Evolutionary conservation across 2,113 vertebrate species (phyloP), one percentile per base, ranked within the genome.

Genomic region (Barnardius zonarius): DNA sequence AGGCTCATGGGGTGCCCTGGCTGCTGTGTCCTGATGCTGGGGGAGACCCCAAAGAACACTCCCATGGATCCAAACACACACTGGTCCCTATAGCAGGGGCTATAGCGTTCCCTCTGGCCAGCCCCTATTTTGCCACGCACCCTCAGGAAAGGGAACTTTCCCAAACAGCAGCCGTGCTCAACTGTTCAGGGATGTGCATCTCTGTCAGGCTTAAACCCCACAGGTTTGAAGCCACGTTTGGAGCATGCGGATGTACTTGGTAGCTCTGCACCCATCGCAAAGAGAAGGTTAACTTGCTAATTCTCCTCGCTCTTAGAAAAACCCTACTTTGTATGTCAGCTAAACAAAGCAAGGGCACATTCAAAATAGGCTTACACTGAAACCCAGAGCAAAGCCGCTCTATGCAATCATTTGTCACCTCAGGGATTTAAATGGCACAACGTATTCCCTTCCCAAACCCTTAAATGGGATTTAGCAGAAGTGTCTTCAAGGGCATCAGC

Each of bases 1-100:
- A 1, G n/a, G 44, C 28, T 62, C 67, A 28, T 0, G 4, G 39
- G 39, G 10, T 66, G 33, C 20, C 73, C 16, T 67, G 1, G 1
- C 14, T 0, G 0, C 70, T 20, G 11, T 22, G 74, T 11, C 23
- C 51, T 33, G 30, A 13, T 30, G 11, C 30, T 16, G 39, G 23
- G 49, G 48, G 35, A 52, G 6, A 25, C 2, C 48, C 23, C 0
- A 1, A 19, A 41, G 6, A 68, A 30, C 12, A 5, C 5, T 57
- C 13, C 59, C 55, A 8, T 0, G 6, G 55, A 27, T 48, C 4
- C 43, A 41, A 37, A 61, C 9, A 0, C 49, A 62, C 41, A 2
- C 43, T 14, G 25, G 18, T 72, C 37, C 27, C 68, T 16, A 3
- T 0, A 54, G 35, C 49, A 4, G 2, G 57, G 31, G 41, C 46